phyloP scores from a whole-genome alignment of 2,888 invertebrate species.

The Melitaea athalia region DNA sequence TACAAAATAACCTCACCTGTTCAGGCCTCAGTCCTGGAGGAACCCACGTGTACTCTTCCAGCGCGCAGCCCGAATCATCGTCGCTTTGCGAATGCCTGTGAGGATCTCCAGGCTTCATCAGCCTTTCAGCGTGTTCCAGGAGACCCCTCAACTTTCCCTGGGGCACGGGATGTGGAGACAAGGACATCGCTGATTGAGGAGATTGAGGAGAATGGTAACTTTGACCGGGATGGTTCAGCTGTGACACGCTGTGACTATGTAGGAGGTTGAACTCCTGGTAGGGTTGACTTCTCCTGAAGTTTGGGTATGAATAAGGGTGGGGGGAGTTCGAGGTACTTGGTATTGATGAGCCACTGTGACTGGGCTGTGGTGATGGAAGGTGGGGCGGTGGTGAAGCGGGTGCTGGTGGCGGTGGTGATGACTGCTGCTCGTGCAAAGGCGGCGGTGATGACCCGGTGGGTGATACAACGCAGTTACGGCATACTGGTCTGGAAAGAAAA shows the following conservation, averaged over 20 bases:
- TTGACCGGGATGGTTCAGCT: slow-evolving; percentile 60
- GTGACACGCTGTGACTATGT: slow-evolving; percentile 64
- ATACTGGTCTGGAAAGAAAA: slow-evolving; percentile 86
- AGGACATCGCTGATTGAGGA: slow-evolving; percentile 73
- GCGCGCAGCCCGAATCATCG: slow-evolving; percentile 98
- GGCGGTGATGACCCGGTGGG: slow-evolving; percentile 76
- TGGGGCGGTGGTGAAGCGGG: slow-evolving; percentile 63
- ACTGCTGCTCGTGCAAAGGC: slow-evolving; percentile 64
- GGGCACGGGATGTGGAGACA: slow-evolving; percentile 70
- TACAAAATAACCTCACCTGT: slow-evolving; percentile 85
- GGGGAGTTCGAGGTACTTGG: slow-evolving; percentile 72
- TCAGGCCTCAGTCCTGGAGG: slow-evolving; percentile 97
- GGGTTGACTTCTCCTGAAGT: slow-evolving; percentile 64
- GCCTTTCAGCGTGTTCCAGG: slow-evolving; percentile 80
- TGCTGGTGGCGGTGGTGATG: slow-evolving; percentile 70
- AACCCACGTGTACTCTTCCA: slow-evolving; percentile 99
- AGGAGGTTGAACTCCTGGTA: slow-evolving; percentile 62
- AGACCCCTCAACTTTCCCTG: slow-evolving; percentile 75
- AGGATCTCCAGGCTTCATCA: slow-evolving; percentile 86
- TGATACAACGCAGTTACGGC: slow-evolving; percentile 89
- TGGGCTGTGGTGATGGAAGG: slow-evolving; percentile 69
- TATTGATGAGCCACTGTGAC: slow-evolving; percentile 66
- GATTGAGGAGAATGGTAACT: slow-evolving; percentile 69
- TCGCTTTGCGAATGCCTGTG: slow-evolving; percentile 96
- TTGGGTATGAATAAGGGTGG: slow-evolving; percentile 71